Evolutionary conservation across 1,140 invertebrate species (phyloP).

Genomic region (Hestina assimilis): DNA sequence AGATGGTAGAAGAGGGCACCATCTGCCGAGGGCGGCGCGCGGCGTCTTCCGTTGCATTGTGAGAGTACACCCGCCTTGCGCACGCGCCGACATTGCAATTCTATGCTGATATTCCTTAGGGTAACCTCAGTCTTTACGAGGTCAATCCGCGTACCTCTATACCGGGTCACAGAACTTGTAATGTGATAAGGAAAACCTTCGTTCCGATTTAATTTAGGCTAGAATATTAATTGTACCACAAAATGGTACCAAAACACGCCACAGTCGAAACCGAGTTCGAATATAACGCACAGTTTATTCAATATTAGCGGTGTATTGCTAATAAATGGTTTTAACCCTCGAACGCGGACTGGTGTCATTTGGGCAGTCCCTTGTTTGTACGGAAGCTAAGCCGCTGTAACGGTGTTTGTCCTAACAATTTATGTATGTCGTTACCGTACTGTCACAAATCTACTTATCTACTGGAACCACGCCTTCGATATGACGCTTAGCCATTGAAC

Average conservation of each 20-base stretch:
- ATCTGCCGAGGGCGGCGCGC: conserved; percentile 65
- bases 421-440: conserved; percentile 61
- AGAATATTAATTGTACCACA: conserved; percentile 18
- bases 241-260: conserved; percentile 18
- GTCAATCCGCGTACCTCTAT: conserved; percentile 40
- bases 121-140: conserved; percentile 34
- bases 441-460: conserved; percentile 77
- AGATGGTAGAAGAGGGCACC: conserved; percentile 44
- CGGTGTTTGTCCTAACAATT: conserved; percentile 70
- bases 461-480: conserved; percentile 64
- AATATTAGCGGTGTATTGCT: conserved; percentile 40
- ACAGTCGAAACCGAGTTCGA: not conserved
- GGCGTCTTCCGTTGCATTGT: conserved; percentile 73
- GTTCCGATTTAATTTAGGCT: conserved; percentile 12
- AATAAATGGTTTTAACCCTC: conserved; percentile 59
- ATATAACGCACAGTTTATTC: conserved; percentile 18
- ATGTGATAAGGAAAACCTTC: conserved; percentile 24
- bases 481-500: conserved; percentile 32
- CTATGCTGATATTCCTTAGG: conserved; percentile 26
- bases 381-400: conserved; percentile 71
- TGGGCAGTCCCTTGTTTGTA: conserved; percentile 58
- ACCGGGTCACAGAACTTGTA: conserved; percentile 53
- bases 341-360: conserved; percentile 49
- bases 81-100: conserved; percentile 58
- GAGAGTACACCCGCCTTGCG: conserved; percentile 48